Conservation (phyloP, 2,113 vertebrate species). For the Epinephelus moara region DNA sequence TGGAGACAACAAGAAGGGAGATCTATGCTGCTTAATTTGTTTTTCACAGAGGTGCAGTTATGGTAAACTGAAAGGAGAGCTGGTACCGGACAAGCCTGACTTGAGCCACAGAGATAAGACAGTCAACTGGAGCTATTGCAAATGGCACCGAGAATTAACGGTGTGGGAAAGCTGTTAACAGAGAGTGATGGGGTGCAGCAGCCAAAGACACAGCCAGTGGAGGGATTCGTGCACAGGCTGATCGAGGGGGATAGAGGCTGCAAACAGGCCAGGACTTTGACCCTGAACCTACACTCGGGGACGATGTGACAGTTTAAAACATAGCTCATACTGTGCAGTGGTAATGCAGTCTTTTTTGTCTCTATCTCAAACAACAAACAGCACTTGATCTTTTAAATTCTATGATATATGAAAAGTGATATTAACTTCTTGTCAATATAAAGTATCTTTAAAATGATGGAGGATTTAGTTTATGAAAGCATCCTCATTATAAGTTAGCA, state of each 20-base stretch:
- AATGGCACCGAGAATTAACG: constrained; percentile 74
- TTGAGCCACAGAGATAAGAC: constrained; percentile 72
- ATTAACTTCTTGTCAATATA: not conserved
- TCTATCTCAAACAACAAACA: constrained; percentile 3
- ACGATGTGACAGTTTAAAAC: constrained; percentile 49
- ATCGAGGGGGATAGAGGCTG: constrained; percentile 56
- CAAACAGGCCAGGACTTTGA: constrained; percentile 54
- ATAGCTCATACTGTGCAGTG: not conserved
- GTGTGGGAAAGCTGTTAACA: constrained; percentile 77
- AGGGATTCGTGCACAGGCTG: constrained; percentile 52
- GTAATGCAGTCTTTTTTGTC: not conserved
- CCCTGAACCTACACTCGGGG: constrained; percentile 58
- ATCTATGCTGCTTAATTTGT: constrained; percentile 64
- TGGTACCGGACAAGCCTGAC: constrained; percentile 64
- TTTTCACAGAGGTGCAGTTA: constrained; percentile 72
- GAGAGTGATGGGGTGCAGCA: constrained; percentile 68
- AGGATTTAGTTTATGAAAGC: not conserved
- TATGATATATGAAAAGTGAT: not conserved
- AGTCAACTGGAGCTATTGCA: constrained; percentile 54
- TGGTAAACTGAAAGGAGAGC: constrained; percentile 63
- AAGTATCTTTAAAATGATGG: not conserved
- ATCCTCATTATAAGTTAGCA: constrained; percentile 2
- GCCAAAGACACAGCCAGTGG: constrained; percentile 65
- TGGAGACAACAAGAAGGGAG: constrained; percentile 48
- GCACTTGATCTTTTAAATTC: not conserved